Evolutionary conservation across 2,113 vertebrate species (phyloP), one percentile per base, ranked within the genome.

Genomic region (Willisornis vidua): DNA sequence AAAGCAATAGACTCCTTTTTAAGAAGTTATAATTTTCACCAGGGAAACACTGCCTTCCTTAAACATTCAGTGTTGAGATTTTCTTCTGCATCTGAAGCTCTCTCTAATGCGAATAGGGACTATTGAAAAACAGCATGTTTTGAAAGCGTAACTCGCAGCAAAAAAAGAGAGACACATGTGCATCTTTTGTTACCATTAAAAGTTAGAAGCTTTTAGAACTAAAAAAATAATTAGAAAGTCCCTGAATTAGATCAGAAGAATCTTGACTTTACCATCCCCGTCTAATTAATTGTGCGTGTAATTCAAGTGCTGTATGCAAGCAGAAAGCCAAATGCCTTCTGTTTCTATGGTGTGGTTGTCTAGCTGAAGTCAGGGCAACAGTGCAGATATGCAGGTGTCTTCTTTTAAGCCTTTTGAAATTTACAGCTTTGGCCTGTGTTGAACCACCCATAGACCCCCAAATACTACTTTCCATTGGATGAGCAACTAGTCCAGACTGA

Each of bases 1-100:
- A 55, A 95, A 89, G 89, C 58, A 79, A 15, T 18, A 66, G 51
- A 73, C 16, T 87, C 39, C 55, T 76, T 90, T 89, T 91, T 62
- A 95, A 96, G 74, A 94, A 71, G 61, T 41, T 0, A 26, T 35
- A 18, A 46, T 63, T 92, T 89, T 74, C 33, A 46, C 49, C 13
- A 51, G 55, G 43, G 46, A 79, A 82, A 62, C 20, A 28, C 51
- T 63, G 37, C 33, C 33, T 14, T 24, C 22, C 70, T 55, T 83
- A 73, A 83, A 71, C 7, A 14, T 78, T 77, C 19, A 79, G 22
- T 39, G 54, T 62, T 67, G 77, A 80, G 19, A 19, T 75, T 84
- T 87, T 87, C 28, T 76, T 76, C 26, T 57, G 67, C 51, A 66
- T 83, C 58, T 72, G 46, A 67, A 90, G 25, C 24, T 91, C 14